These are phyloP conservation scores for Aurelia aurita DNA, from an alignment of 30 jellyfish, hydroid and myxozoan genomes.

Conservation along the genomic window DNA sequence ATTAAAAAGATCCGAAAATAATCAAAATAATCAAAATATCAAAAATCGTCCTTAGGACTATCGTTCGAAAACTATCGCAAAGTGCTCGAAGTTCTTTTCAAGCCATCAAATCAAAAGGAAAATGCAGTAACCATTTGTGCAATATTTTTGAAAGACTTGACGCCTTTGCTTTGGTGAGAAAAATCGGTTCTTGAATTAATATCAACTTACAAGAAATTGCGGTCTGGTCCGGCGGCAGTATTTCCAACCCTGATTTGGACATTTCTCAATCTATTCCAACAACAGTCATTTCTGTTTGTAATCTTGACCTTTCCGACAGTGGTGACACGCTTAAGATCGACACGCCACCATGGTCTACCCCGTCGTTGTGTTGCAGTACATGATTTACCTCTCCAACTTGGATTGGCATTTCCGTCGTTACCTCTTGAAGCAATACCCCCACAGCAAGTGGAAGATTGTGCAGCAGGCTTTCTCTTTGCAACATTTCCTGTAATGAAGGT, in stretches of 20 bases:
- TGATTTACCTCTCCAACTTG: conserved; percentile 31
- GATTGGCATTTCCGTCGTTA: conserved; percentile 52
- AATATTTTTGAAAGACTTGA: too few species aligned
- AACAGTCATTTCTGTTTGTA: conserved; percentile 48
- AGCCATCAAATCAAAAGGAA: too few species aligned
- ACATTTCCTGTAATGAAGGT: conserved; percentile 8
- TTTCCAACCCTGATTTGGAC: conserved; percentile 47
- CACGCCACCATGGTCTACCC: conserved; percentile 76
- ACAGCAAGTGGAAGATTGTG: conserved; percentile 57
- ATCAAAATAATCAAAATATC: too few species aligned
- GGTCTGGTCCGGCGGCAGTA: conserved; percentile 28
- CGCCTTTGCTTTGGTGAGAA: too few species aligned
- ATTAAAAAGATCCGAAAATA: too few species aligned
- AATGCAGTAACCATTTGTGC: too few species aligned
- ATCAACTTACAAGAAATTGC: conserved; percentile 29
- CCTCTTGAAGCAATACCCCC: conserved; percentile 65
- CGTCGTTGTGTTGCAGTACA: conserved; percentile 53
- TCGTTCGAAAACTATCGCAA: too few species aligned
- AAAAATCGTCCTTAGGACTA: too few species aligned
- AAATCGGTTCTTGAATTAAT: too few species aligned
- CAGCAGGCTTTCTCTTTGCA: conserved; percentile 58
- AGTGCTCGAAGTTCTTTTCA: too few species aligned
- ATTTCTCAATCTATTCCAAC: conserved; percentile 43
- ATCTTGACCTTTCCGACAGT: conserved; percentile 38
- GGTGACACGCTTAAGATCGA: conserved; percentile 20